These are phyloP conservation scores for Incurvaria masculella DNA, from an alignment of 2,888 invertebrate genomes.

Conservation along the genomic window DNA sequence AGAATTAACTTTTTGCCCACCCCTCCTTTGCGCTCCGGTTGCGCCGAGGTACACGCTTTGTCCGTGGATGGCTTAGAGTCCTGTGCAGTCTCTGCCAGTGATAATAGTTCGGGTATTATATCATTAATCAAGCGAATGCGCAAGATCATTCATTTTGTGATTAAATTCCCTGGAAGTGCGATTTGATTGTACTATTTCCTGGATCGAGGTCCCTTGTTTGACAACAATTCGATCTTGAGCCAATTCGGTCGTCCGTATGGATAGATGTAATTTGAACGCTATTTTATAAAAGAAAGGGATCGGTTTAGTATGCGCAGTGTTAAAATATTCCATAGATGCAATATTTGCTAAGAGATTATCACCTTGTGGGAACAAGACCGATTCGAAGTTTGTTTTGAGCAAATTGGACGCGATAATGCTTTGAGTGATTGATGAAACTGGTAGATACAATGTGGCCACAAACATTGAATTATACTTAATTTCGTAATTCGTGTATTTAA, in stretches of 20 bases:
- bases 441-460: slow-evolving; percentile 21
- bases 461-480: too few relatives aligned
- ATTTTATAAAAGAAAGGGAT: slow-evolving; percentile 18
- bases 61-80: slow-evolving; percentile 34
- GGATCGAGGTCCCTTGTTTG: neutral
- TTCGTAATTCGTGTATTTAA: too few relatives aligned
- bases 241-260: slow-evolving; percentile 27
- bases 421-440: slow-evolving; percentile 40
- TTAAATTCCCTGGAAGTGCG: slow-evolving; percentile 38
- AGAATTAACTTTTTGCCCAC: neutral
- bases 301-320: slow-evolving; percentile 18
- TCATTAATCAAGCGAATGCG: slow-evolving; percentile 50
- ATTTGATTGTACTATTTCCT: slow-evolving; percentile 35
- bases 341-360: slow-evolving; percentile 52
- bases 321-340: slow-evolving; percentile 21
- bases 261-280: slow-evolving; percentile 20
- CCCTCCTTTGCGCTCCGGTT: slow-evolving; percentile 19
- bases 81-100: slow-evolving; percentile 22
- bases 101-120: slow-evolving; percentile 42
- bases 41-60: slow-evolving; percentile 33
- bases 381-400: slow-evolving; percentile 50
- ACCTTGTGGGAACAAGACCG: slow-evolving; percentile 46
- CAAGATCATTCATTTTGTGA: slow-evolving; percentile 37
- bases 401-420: slow-evolving; percentile 49
- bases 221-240: slow-evolving; percentile 7